Percentiles rank a stretch among this genome's conserved stretches.
Conservation (phyloP, 2,797 vertebrate genomes). For the Silurus lanzhouensis region DNA sequence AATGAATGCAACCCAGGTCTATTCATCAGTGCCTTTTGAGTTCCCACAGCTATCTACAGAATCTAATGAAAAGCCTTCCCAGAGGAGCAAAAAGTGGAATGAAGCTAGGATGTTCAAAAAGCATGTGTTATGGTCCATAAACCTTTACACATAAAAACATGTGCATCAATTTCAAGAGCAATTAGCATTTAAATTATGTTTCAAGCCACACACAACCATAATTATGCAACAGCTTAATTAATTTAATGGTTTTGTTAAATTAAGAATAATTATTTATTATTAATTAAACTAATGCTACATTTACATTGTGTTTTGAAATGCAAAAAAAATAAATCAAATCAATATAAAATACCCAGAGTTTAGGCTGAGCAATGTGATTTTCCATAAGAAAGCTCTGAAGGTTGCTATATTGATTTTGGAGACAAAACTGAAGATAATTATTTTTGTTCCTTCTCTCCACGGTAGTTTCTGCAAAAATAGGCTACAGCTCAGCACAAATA, state of each 20-base stretch:
- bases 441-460: slow-evolving; percentile 8
- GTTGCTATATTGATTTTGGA: slow-evolving; percentile 10
- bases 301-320: background rate
- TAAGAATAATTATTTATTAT: background rate
- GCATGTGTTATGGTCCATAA: background rate
- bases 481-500: background rate
- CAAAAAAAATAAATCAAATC: background rate
- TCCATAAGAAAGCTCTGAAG: background rate
- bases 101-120: background rate
- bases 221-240: background rate
- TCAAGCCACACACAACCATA: background rate
- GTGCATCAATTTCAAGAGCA: background rate
- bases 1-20: no score
- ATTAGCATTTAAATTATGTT: background rate
- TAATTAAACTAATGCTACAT: background rate
- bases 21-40: background rate
- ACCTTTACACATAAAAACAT: background rate
- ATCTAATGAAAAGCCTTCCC: background rate
- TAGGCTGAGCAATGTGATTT: background rate
- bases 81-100: background rate
- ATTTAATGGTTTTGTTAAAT: background rate
- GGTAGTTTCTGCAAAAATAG: background rate
- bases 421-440: slow-evolving; percentile 10
- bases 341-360: background rate
- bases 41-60: background rate